Base-by-base conservation (phyloP, 2,113 vertebrate species). In the Brachyhypopomus gauderio region DNA sequence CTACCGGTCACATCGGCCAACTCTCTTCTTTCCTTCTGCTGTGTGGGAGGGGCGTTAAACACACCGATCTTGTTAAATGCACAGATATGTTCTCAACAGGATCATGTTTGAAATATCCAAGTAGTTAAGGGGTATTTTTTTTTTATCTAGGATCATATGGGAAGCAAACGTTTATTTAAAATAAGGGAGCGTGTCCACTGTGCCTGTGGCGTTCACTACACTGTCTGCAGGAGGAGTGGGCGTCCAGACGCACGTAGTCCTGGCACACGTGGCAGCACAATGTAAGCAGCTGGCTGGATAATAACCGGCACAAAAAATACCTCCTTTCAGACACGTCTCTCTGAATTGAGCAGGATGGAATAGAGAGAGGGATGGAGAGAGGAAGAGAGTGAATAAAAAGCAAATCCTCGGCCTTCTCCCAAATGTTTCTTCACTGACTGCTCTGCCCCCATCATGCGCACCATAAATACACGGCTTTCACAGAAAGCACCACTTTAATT, bases 401-500 rank as follows among this genome's bases (percentile, higher is more conserved):
- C 45, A 52, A 38, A 36, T 62, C 19, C 52, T 60, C 25, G 0
- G 60, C 58, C 23, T 69, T 71, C 59, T 72, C 63, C 82, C 66
- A 75, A 78, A 78, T 17, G 17, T 62, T 34, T 56, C 38, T 69
- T 55, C 20, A 23, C 72, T 34, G 48, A 16, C 48, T 81, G 41
- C 58, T 22, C 41, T 36, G 30, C 8, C 58, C 38, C 59, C 52
- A 4, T 41, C 17, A 76, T 20, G 75, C 16, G 62, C 64, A 78
- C 80, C 75, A 3, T 56, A n/a, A 30, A 48, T 45, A 36, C 48
- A 77, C 81, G 94, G 95, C 97, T 98, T 99, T 99, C 97, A 98
- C 94, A 94, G 97, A 99, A 99, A 99, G 97, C 97, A 95, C 89
- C 91, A 74, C 75, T 30, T 71, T 30, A 7, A 56, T 59, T 55